Evolutionary conservation across 1,140 invertebrate species (phyloP), one percentile per base, ranked within the genome.

Genomic region (Panagrolaimus sp.): DNA sequence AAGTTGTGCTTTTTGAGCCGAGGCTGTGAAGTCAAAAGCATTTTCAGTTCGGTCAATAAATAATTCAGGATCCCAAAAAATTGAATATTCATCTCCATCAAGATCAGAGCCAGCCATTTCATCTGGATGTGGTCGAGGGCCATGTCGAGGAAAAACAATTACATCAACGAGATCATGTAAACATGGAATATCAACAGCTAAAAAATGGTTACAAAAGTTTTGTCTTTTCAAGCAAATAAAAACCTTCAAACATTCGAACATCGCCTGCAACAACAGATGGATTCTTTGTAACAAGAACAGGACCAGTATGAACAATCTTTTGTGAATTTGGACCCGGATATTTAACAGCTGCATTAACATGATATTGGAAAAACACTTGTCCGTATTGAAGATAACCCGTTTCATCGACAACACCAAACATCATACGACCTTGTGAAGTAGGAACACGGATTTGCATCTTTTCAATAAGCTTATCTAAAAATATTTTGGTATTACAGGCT

Each of bases 51-150:
- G 25, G 42, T 71, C 68, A 20, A 84, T 74, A 25, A 77, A 66
- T 20, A 84, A 71, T 9, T 80, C 70, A 11, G 70, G 53, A 63
- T 84, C 77, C 80, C 83, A 84, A 38, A 83, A 81, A 4, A 85
- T 78, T 42, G 74, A 75, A 69, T 85, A 84, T 64, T 84, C 82
- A 71, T 84, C 84, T 14, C 84, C 84, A 73, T 85, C 84, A 43
- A 84, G 69, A 75, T 84, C 84, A 8, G n/a, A 72, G 77, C 83
- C 83, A 31, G 84, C 83, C 84, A 85, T 85, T 72, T 86, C 84
- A 74, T 85, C 82, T 5, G 84, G 72, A 74, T 86, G 84, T 11
- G 84, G 84, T 64, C 84, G 70, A 27, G 72, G 67, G 8, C 84
- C 84, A 65, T 78, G 66, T 8, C 72, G 57, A 8, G 84, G 85